Evolutionary conservation across 2,888 invertebrate genomes (phyloP), one percentile per base, ranked within the genome.

Genomic region (Chesias legatella): DNA sequence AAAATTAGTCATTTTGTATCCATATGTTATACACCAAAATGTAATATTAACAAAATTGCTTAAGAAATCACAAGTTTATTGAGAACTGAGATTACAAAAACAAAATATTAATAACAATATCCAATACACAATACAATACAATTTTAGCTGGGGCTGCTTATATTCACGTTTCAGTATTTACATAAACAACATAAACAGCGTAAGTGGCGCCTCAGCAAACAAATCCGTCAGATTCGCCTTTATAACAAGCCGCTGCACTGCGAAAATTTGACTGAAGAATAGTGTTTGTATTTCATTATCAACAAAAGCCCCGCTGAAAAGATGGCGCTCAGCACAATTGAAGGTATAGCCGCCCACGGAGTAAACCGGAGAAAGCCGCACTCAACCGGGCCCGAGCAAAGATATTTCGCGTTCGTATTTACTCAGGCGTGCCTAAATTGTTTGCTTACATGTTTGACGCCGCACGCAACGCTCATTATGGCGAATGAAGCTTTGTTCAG

Each of bases 381-480:
- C 73, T 76, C 73, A 73, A 74, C 67, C 71, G 71, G 70, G 73
- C 77, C 73, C 78, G 67, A 73, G 74, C 75, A 69, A 78, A 79
- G 84, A 85, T 83, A 88, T 86, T 83, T 82, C 80, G 73, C 74
- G 76, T 78, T 80, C 73, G 79, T 85, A 86, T 88, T 88, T 86
- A 85, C 78, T 85, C 85, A 86, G 85, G 84, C 88, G 80, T 81
- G 69, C 79, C 81, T 81, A 85, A 86, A 83, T 81, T 85, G 86
- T 86, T 86, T 88, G 82, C 83, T 84, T 84, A 86, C 80, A 84
- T 81, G 85, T 86, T 84, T 84, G 88, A 85, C 84, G 77, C 76
- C 79, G 76, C 82, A 85, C 84, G 83, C 85, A 85, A 80, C 78
- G 78, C 82, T 88, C 86, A 88, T 88, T 88, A 88, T 71, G 74